Conservation (phyloP, 2,113 vertebrate species). For the Tupaia tana region DNA sequence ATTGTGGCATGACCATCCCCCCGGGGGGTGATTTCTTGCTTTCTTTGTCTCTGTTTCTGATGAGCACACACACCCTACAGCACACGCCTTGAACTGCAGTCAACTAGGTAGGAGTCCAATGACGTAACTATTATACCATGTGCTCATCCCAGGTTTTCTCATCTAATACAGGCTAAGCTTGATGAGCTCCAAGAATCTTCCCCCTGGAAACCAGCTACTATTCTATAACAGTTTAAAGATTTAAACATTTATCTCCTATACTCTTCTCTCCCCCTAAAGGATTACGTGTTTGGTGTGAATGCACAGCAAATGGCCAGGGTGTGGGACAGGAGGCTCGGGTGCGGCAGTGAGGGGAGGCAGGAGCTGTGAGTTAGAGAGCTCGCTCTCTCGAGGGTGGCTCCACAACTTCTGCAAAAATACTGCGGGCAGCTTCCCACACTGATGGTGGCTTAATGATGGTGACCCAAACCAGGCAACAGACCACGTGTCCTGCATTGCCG, state of each 20-base stretch:
- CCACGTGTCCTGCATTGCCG: accelerated
- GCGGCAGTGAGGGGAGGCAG: background rate
- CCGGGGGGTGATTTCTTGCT: too few relatives aligned
- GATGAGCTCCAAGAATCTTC: background rate
- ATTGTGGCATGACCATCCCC: too few relatives aligned
- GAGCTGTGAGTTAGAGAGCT: accelerated
- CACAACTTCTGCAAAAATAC: background rate
- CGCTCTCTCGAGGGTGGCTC: background rate
- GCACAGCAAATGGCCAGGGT: background rate
- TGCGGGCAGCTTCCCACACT: background rate
- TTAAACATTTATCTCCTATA: background rate
- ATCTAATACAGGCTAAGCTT: background rate
- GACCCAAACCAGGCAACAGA: background rate
- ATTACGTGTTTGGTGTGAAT: too few relatives aligned
- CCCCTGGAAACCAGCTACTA: too few relatives aligned
- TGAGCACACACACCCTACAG: too few relatives aligned
- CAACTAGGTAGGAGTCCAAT: too few relatives aligned
- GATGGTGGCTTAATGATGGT: background rate
- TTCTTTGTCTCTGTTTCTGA: too few relatives aligned
- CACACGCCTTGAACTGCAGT: too few relatives aligned
- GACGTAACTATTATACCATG: too few relatives aligned
- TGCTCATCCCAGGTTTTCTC: too few relatives aligned
- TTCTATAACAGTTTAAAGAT: background rate
- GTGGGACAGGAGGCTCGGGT: too few relatives aligned
- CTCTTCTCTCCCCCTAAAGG: too few relatives aligned